Base-by-base conservation (phyloP, 2,113 vertebrate genomes). In the Trogon melanurus region DNA sequence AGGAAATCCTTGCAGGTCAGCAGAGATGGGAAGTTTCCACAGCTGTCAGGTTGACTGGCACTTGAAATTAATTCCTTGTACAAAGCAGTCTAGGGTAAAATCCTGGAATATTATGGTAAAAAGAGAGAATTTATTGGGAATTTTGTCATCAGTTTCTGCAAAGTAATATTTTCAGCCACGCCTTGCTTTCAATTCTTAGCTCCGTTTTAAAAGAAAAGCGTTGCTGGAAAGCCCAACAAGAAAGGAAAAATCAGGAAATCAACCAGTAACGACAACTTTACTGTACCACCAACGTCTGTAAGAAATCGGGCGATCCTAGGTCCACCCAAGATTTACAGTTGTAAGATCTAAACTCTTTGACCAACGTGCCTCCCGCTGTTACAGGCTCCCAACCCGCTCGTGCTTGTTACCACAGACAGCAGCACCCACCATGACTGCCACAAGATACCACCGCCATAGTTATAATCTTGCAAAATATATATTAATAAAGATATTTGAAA, bases 221-320 rank as follows among this genome's bases (percentile, higher is more conserved):
- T 16, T 30, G 7, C 50, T 61, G 62, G 51, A 73, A 76, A 83
- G 9, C 14, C 5, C 25, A 23, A 10, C 2, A 12, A 73, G 25
- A 41, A 85, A 81, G 25, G 32, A 74, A 17, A 57, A 17, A 44
- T 54, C 5, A 78, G 64, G 41, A 58, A 45, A 47, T 22, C 18
- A 32, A 74, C 23, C 4, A 20, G 22, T 3, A 34, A 22, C 6
- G 6, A 64, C 17, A n/a, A 15, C 8, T 22, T 11, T 34, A 26
- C 10, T 10, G 41, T 3, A 13, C 29, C 30, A 29, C 9, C 36
- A 29, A 9, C 0, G 6, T 7, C 70, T 1, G 1, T 16, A 20
- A 54, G 51, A 36, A 47, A 29, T 4, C 1, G 6, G 8, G 13
- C 9, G 54, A 15, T 4, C 58, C 16, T 27, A 58, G 29, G 9